Evolutionary conservation across 1,140 invertebrate species (phyloP), one percentile per base, ranked within the genome.

Genomic region (Platyscapa corneri): DNA sequence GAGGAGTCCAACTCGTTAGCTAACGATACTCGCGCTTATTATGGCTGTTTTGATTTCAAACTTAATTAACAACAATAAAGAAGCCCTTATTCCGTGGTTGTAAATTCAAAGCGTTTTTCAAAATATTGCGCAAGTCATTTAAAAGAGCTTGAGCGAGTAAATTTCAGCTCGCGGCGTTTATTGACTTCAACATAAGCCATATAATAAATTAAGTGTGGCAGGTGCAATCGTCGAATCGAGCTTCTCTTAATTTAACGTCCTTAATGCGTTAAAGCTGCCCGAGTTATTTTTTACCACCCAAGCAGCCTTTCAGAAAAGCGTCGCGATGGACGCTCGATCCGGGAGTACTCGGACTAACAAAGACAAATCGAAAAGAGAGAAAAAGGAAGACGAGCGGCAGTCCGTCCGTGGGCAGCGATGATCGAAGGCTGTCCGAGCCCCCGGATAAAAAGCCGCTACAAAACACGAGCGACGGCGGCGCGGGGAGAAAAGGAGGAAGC

Each of bases 31-130:
- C 5, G 3, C 70, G 70, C 67, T 70, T 23, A n/a, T n/a, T n/a
- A 70, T 37, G 5, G 32, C 34, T 37, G 30, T 70, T 37, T 70
- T 23, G 34, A 39, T 70, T 32, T 18, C 30, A 6, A 74, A 74
- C 3, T 42, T 74, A 74, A 74, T 74, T 74, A 37, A 74, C 18
- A 74, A n/a, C 37, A 74, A 74, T 74, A 74, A 74, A 74, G 42
- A 74, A 74, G 7, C 5, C 27, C 37, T 42, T 42, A 32, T 74
- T 27, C 1, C 37, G 8, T 14, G 23, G 70, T n/a, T 39, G 3
- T 42, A 42, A 74, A 74, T 74, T 42, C 20, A 39, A 72, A 72
- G 12, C 6, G 3, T 10, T 32, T 23, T 23, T 37, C 20, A 20
- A 72, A 72, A 72, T 32, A 37, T 23, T 20, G 39, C 8, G 30